Evolutionary conservation across 1,140 invertebrate genomes (phyloP).

Genomic region (Caenorhabditis remanei): DNA sequence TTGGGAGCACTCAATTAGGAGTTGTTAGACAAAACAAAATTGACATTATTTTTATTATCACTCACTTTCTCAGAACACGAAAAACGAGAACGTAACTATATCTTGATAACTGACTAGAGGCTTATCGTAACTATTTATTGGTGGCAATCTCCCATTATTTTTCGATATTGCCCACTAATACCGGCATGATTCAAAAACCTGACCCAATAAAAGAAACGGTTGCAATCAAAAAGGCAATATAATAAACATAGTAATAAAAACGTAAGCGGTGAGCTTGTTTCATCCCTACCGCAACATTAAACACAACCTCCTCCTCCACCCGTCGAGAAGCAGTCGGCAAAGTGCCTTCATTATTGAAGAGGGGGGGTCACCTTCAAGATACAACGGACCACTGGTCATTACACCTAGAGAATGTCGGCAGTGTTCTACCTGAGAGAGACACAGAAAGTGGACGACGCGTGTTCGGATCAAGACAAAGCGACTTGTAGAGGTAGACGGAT

Average conservation of each 20-base stretch:
- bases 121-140: not conserved
- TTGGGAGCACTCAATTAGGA: too few species aligned
- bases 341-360: constrained; percentile 48
- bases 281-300: constrained; percentile 54
- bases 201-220: not conserved
- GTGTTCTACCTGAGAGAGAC: constrained; percentile 20
- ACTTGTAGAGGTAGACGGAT: constrained; percentile 21
- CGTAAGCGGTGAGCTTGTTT: constrained; percentile 47
- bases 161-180: too few species aligned
- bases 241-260: constrained; percentile 40
- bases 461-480: constrained; percentile 33
- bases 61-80: too few species aligned
- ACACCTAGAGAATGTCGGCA: not conserved
- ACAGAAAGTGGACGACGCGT: not conserved
- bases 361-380: constrained; percentile 11
- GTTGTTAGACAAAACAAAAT: too few species aligned
- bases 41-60: too few species aligned
- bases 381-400: constrained; percentile 46
- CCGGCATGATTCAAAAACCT: not conserved
- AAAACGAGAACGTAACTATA: too few species aligned
- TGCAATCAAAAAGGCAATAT: constrained; percentile 20
- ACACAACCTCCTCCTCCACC: constrained; percentile 6
- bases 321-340: constrained; percentile 39
- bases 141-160: too few species aligned
- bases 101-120: too few species aligned